Base-by-base conservation (phyloP, 2,888 invertebrate genomes). In the Hemithea aestivaria region DNA sequence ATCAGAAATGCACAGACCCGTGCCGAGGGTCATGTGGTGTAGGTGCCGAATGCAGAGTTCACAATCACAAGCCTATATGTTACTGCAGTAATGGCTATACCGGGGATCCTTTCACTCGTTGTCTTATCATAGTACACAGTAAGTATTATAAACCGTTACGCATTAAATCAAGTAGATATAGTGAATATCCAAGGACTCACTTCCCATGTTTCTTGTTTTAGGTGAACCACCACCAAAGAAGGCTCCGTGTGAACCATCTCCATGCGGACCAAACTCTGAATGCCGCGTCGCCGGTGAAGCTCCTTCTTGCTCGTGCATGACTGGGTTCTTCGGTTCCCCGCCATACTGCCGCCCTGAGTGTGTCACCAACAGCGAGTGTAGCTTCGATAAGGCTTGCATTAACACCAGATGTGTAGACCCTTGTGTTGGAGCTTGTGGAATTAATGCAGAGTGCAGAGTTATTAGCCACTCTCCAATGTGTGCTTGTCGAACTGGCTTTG, bases 381-480 rank as follows among this genome's bases (percentile, higher is more conserved):
- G 90, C 33, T 90, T 91, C 49, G 90, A 94, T 60, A 91, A 89
- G 54, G 93, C 95, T 12, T 96, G 96, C 63, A 89, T 92, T 7
- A 93, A 93, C 62, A 90, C 90, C 43, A 94, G 92, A 71, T 96
- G 96, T 62, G 79, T 90, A 5, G 93, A 96, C 66, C 95, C 95
- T 9, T 96, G 96, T 58, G 89, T 91, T 2, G 94, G 94, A 25
- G 91, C 93, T 20, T 96, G 96, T 54, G 95, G 95, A 33, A 89
- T 89, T 45, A 90, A 91, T 37, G 93, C 96, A 0, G 80, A 90
- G 34, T 96, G 96, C 65, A 88, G 92, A 42, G 93, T 94, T 1
- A 89, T 95, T 34, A 95, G 95, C 68, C 96, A 96, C 71, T 93
- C 93, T 53, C 95, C 96, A 1, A 91, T 94, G 40, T 96, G 96